A percentile compares a stretch with the other conserved stretches of the same genome.
Conservation (phyloP, 2,888 invertebrate genomes). For the Danaus chrysippus region DNA sequence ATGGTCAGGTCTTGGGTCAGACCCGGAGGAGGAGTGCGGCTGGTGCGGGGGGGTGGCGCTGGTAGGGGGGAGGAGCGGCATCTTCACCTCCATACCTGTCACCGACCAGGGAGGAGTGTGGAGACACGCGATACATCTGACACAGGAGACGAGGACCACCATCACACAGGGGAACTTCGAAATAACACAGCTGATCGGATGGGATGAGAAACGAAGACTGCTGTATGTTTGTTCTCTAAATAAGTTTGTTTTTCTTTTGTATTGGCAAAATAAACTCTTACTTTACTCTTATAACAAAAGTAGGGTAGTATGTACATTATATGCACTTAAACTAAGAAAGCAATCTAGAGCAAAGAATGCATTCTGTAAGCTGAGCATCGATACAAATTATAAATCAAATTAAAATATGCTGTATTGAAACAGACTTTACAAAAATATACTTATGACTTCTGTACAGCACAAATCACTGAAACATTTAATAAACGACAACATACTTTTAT, state of each 20-base stretch:
- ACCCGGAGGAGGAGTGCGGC: constrained; percentile 65
- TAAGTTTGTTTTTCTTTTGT: neutral
- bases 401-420: no score
- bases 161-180: constrained; percentile 88
- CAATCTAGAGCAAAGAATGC: no score
- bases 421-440: no score
- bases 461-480: no score
- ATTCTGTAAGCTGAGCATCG: no score
- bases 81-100: constrained; percentile 73
- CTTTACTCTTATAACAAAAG: no score
- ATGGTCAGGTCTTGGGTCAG: constrained; percentile 72
- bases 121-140: constrained; percentile 58
- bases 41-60: constrained; percentile 70
- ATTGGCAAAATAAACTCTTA: no score
- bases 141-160: constrained; percentile 49
- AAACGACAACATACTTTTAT: no score
- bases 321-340: no score
- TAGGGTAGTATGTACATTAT: no score
- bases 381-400: no score
- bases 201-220: constrained; percentile 85
- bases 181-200: constrained; percentile 85
- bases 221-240: constrained; percentile 73
- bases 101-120: constrained; percentile 74
- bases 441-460: no score
- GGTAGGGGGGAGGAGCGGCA: constrained; percentile 50